These are phyloP conservation scores for Andinoacara biseriatus DNA, from an alignment of 2,113 vertebrate genomes.

Conservation along the genomic window DNA sequence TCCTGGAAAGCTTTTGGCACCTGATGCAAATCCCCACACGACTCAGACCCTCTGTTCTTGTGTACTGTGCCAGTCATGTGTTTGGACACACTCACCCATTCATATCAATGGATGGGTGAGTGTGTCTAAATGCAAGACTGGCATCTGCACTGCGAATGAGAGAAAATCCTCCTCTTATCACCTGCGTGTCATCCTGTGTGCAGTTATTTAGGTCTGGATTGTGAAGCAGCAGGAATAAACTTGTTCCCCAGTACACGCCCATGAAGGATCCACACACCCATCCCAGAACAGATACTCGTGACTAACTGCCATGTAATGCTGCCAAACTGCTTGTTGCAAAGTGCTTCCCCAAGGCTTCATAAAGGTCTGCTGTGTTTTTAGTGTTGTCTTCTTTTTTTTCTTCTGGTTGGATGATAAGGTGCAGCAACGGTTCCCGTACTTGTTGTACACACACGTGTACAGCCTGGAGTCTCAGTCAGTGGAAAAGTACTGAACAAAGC, in stretches of 20 bases:
- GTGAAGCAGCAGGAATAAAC: neutral
- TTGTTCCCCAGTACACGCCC: neutral
- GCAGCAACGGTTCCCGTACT: neutral
- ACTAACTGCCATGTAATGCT: neutral
- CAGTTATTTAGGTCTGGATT: neutral
- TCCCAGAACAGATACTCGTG: neutral
- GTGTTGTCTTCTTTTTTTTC: neutral
- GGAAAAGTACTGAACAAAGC: conserved; percentile 64
- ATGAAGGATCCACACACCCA: neutral
- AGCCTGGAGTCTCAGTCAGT: conserved; percentile 6
- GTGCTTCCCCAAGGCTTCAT: neutral
- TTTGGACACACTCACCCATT: no score
- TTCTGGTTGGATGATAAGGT: conserved; percentile 14
- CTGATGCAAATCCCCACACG: neutral
- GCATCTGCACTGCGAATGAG: neutral
- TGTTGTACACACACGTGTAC: neutral
- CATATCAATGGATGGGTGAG: no score
- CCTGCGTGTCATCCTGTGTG: neutral
- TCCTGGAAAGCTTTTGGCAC: neutral
- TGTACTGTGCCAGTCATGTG: neutral
- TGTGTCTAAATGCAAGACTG: no score
- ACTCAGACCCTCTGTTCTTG: neutral
- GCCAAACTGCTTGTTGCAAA: neutral
- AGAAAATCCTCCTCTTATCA: neutral
- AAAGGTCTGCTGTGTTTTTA: neutral